Percentiles rank a stretch among this genome's conserved stretches.
These are phyloP conservation scores for Nycticebus coucang DNA, from an alignment of 2,113 vertebrate species.

Conservation along the genomic window DNA sequence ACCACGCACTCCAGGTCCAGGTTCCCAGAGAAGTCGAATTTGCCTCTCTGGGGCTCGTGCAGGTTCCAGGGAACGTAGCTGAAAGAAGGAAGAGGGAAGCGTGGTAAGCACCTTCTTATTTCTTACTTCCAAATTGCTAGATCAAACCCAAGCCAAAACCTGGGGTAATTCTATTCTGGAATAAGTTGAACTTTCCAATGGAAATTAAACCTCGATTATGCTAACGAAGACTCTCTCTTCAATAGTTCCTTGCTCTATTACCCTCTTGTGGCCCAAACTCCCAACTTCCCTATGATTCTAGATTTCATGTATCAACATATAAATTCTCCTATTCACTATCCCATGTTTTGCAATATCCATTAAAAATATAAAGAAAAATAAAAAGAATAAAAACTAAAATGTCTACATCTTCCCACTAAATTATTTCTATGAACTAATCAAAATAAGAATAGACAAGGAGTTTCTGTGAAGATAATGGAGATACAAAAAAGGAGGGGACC, in stretches of 20 bases:
- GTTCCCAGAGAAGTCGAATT: conserved; percentile 90
- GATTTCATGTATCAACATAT: background rate
- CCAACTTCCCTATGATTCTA: background rate
- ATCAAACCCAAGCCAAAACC: background rate
- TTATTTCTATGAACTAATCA: background rate
- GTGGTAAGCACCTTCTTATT: background rate
- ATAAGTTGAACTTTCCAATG: background rate
- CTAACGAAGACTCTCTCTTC: background rate
- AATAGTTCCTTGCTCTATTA: background rate
- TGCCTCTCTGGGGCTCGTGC: conserved; percentile 89
- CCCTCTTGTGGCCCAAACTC: background rate
- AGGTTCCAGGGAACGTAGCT: conserved; percentile 95
- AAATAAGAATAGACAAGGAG: background rate
- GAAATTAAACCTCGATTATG: background rate
- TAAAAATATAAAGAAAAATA: background rate
- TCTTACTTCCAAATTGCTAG: background rate
- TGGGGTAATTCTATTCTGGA: background rate
- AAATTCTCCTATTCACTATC: background rate
- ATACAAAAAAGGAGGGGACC: rapidly evolving
- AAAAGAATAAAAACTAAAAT: background rate
- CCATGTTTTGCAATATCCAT: background rate
- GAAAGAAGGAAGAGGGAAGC: conserved; percentile 16
- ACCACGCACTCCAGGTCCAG: conserved; percentile 86
- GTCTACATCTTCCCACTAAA: background rate
- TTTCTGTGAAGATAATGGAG: background rate